A percentile compares a stretch with the other conserved stretches of the same genome.
Evolutionary conservation across 2,113 vertebrate genomes (phyloP).

Genomic region (Hippocampus barbouri): DNA sequence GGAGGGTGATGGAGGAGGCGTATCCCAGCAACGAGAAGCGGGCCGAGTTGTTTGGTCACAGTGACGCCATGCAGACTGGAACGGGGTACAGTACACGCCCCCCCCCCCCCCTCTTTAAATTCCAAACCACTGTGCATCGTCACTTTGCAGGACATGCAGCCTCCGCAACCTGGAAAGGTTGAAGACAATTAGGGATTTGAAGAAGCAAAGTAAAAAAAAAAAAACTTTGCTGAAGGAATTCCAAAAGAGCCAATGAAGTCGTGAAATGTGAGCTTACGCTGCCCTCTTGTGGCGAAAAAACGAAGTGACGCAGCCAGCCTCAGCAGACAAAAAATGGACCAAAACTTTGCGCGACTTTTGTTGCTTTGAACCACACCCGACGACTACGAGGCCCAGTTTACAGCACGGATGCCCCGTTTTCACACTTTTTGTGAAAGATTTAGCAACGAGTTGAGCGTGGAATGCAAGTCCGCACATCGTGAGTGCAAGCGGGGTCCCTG

Average conservation of each 20-base stretch:
- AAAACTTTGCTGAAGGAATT: background rate
- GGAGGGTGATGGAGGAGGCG: slow-evolving; percentile 45
- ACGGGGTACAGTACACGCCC: background rate
- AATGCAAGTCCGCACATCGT: background rate
- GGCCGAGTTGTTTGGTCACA: slow-evolving; percentile 34
- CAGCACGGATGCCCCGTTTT: background rate
- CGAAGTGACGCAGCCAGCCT: background rate
- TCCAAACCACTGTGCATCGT: too few relatives aligned
- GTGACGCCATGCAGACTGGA: background rate
- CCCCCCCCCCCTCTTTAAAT: background rate
- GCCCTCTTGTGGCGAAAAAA: slow-evolving; percentile 25
- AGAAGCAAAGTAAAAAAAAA: background rate
- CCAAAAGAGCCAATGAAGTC: background rate
- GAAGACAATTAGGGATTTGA: background rate
- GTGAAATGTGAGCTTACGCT: background rate
- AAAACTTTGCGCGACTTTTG: background rate
- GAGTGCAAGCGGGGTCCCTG: background rate
- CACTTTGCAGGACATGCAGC: too few relatives aligned
- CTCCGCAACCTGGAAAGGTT: background rate
- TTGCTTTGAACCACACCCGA: background rate
- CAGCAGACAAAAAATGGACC: background rate
- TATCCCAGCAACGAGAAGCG: slow-evolving; percentile 69
- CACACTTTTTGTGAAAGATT: background rate
- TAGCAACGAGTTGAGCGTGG: slow-evolving; percentile 27
- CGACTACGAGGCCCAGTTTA: background rate